phyloP scores from a whole-genome alignment of 2,113 vertebrate genomes.

The Rhinolophus ferrumequinum region DNA sequence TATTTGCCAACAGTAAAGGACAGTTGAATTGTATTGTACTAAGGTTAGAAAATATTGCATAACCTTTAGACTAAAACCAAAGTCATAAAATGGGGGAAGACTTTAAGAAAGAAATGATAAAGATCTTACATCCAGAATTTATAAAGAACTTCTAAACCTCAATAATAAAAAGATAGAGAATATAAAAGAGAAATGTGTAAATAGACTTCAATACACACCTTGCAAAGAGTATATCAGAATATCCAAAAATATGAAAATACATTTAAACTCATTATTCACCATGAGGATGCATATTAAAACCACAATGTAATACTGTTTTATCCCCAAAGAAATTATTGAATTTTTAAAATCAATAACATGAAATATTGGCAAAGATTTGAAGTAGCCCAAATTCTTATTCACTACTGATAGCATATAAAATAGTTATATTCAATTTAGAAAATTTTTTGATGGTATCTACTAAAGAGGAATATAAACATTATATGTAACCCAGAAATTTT shows the following conservation, averaged over 20 bases:
- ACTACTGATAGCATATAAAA: not conserved
- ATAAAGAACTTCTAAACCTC: not conserved
- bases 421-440: not conserved
- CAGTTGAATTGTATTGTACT: not conserved
- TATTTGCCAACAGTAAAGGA: not conserved
- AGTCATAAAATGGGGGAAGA: not conserved
- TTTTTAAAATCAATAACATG: not conserved
- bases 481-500: not conserved
- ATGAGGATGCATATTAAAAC: not conserved
- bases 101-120: not conserved
- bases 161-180: not conserved
- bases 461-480: not conserved
- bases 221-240: not conserved
- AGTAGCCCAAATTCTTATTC: not conserved
- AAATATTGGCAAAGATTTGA: not conserved
- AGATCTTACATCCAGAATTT: not conserved
- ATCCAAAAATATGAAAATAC: not conserved
- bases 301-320: not conserved
- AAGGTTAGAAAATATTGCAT: not conserved
- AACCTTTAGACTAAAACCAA: not conserved
- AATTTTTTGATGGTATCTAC: not conserved
- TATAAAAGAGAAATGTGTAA: not conserved
- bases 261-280: not conserved
- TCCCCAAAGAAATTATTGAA: not conserved
- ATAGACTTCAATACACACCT: not conserved